Evolutionary conservation across 2,888 invertebrate genomes (phyloP).

Genomic region (Mimas tiliae): DNA sequence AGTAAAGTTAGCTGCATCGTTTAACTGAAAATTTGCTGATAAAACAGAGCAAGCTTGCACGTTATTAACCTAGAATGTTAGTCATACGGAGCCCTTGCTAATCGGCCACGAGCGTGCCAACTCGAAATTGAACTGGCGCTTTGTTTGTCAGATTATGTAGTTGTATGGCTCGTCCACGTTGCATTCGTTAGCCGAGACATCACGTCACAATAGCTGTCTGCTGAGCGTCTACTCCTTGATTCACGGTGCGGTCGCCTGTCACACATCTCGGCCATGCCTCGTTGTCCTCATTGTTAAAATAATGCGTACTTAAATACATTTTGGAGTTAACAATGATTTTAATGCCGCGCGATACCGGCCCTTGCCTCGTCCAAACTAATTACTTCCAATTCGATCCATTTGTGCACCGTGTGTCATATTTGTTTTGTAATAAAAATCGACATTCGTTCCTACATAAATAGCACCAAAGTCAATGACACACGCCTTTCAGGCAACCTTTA

Average conservation of each 20-base stretch:
- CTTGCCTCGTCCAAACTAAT: constrained; percentile 57
- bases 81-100: constrained; percentile 51
- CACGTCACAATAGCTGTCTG: constrained; percentile 79
- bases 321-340: constrained; percentile 34
- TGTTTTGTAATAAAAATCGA: constrained; percentile 62
- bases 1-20: constrained; percentile 1
- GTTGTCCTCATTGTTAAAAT: constrained; percentile 51
- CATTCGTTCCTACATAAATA: constrained; percentile 45
- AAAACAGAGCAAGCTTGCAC: constrained; percentile 40
- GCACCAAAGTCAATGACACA: constrained; percentile 67
- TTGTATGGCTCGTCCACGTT: constrained; percentile 62
- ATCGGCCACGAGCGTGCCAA: constrained; percentile 72
- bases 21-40: constrained; percentile 6
- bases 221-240: constrained; percentile 71
- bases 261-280: constrained; percentile 61
- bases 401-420: constrained; percentile 41
- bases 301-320: constrained; percentile 33
- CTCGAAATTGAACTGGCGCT: constrained; percentile 76
- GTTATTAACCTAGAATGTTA: constrained; percentile 52
- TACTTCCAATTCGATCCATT: constrained; percentile 58
- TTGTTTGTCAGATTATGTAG: constrained; percentile 52
- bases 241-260: constrained; percentile 63
- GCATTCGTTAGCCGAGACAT: constrained; percentile 58
- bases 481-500: constrained; percentile 71
- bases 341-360: constrained; percentile 37